A percentile compares a stretch with the other conserved stretches of the same genome.
Conservation (phyloP, 2,113 vertebrate genomes). For the Monopterus albus region DNA sequence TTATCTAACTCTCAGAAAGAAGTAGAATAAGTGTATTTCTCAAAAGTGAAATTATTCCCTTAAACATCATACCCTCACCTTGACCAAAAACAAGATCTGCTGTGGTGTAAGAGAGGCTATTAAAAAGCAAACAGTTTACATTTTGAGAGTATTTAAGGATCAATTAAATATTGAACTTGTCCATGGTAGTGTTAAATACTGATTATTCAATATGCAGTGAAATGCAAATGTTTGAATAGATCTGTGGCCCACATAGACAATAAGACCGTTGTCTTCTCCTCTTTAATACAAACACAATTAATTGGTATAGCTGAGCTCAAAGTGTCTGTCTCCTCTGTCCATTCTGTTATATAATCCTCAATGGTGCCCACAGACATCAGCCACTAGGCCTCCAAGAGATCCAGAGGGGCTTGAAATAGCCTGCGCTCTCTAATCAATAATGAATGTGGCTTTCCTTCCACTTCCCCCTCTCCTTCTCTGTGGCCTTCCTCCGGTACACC, state of each 20-base stretch:
- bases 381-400: constrained; percentile 26
- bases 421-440: constrained; percentile 73
- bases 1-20: no score
- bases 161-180: no score
- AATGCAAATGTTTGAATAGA: no score
- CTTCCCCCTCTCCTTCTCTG: constrained; percentile 28
- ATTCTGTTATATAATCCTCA: constrained; percentile 13
- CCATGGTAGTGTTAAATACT: no score
- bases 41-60: no score
- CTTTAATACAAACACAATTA: background rate
- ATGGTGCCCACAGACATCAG: constrained; percentile 39
- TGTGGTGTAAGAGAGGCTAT: background rate
- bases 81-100: no score
- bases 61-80: no score
- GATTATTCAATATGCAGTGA: background rate
- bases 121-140: background rate
- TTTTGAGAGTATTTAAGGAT: no score
- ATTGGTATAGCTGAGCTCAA: background rate
- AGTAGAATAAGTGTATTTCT: no score
- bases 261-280: background rate
- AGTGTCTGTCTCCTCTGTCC: background rate
- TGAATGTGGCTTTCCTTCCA: constrained; percentile 67
- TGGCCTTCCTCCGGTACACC: constrained; percentile 38
- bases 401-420: constrained; percentile 59
- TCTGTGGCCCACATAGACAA: background rate